Conservation (phyloP, 2,113 vertebrate species). For the Rhombomys opimus region DNA sequence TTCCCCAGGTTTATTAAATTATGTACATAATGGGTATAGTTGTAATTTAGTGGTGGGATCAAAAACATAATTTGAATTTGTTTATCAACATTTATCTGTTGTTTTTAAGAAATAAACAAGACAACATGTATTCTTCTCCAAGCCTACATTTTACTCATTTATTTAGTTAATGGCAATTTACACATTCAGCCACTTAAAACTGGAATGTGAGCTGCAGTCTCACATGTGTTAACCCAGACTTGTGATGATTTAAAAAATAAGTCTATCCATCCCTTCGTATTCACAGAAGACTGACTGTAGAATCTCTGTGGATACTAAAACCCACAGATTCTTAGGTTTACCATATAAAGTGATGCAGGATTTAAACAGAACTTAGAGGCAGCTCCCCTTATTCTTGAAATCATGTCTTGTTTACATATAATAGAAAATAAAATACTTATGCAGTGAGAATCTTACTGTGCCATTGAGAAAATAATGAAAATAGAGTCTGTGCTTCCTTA, state of each 20-base stretch:
- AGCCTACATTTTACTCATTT: not conserved
- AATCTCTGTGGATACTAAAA: not conserved
- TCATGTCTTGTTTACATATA: not conserved
- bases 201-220: not conserved
- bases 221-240: not conserved
- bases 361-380: not conserved
- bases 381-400: not conserved
- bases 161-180: not conserved
- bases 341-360: not conserved
- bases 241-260: slow-evolving; percentile 2
- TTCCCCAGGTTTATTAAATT: not conserved
- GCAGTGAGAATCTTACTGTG: too few species aligned
- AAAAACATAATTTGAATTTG: not conserved
- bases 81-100: not conserved
- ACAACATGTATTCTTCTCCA: not conserved
- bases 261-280: not conserved
- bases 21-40: not conserved
- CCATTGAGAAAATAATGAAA: not conserved
- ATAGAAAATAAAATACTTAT: not conserved
- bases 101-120: not conserved
- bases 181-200: not conserved
- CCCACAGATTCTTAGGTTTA: too few species aligned
- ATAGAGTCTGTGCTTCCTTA: not conserved
- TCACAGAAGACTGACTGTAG: not conserved
- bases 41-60: not conserved